Base-by-base conservation (phyloP, 2,797 vertebrate species). In the Picus viridis region DNA sequence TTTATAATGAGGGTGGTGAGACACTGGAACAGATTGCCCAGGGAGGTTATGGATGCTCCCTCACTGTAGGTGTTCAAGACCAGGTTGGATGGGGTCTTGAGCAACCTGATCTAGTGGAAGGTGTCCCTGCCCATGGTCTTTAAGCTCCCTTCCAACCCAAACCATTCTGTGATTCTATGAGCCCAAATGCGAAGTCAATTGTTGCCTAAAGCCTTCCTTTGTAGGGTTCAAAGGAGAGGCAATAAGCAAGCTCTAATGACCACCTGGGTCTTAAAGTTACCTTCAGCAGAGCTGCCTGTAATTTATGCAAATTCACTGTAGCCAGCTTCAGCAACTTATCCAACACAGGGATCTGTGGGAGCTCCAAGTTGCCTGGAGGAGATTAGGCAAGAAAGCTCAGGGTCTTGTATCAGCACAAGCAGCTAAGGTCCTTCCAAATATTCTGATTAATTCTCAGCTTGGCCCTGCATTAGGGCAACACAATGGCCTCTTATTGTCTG, bases 361-460 rank as follows among this genome's bases (percentile, higher is more conserved):
- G 59, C 78, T 27, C 43, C 79, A 2, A 5, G 11, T 43, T 32
- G 72, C 90, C 88, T 22, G 45, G 6, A 56, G 86, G 68, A 72
- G 78, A 91, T 93, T 30, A 85, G 80, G 70, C 63, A 57, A 73
- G 54, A 49, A 63, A 92, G 84, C 68, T 54, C 65, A 2, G 80
- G 45, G 30, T 53, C 29, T 51, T 24, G 20, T 27, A 36, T 32
- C 83, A 36, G 67, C 4, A 0, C 4, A 0, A 74, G 80, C 62
- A n/a, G 64, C 63, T 91, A 64, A 89, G 77, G 91, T 88, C 83
- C 89, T 91, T 81, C 89, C 80, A 84, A 84, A 94, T 41, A 89
- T 57, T 92, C 80, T 5, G 1, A 23, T 82, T 95, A 91, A 94
- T 79, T 64, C 88, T 64, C 68, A 67, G 68, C 26, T 51, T 10